Conservation (phyloP, 2,113 vertebrate genomes). For the Hiodon alosoides region DNA sequence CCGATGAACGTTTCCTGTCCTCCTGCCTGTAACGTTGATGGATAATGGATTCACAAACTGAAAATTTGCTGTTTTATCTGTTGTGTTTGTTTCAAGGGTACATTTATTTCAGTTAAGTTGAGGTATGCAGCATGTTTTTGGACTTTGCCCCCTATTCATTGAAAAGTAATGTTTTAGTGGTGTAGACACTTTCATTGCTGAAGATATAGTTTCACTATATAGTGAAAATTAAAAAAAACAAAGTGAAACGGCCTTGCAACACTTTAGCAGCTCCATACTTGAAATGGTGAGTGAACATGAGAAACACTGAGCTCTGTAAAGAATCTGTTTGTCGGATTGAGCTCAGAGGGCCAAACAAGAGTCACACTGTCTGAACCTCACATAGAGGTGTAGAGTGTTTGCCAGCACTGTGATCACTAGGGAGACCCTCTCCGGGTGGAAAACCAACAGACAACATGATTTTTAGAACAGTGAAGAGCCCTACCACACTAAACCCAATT, state of each 20-base stretch:
- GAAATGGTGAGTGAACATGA: not conserved
- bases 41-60: too few species aligned
- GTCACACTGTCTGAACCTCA: slow-evolving; percentile 48
- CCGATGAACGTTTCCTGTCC: too few species aligned
- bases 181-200: not conserved
- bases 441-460: slow-evolving; percentile 50
- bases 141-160: not conserved
- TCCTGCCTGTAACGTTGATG: too few species aligned
- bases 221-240: not conserved
- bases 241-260: not conserved
- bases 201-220: not conserved
- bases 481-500: slow-evolving; percentile 50
- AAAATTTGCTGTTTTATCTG: too few species aligned
- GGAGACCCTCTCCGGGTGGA: slow-evolving; percentile 47
- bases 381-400: slow-evolving; percentile 53
- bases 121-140: not conserved
- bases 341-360: slow-evolving; percentile 34
- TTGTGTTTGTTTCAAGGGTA: too few species aligned
- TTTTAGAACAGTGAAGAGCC: slow-evolving; percentile 54
- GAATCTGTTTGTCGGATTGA: slow-evolving; percentile 28
- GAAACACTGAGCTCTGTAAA: not conserved
- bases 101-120: too few species aligned
- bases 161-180: not conserved
- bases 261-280: not conserved
- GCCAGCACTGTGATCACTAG: slow-evolving; percentile 49